phyloP scores from a whole-genome alignment of 2,888 invertebrate genomes.

The Tridacna gigas region DNA sequence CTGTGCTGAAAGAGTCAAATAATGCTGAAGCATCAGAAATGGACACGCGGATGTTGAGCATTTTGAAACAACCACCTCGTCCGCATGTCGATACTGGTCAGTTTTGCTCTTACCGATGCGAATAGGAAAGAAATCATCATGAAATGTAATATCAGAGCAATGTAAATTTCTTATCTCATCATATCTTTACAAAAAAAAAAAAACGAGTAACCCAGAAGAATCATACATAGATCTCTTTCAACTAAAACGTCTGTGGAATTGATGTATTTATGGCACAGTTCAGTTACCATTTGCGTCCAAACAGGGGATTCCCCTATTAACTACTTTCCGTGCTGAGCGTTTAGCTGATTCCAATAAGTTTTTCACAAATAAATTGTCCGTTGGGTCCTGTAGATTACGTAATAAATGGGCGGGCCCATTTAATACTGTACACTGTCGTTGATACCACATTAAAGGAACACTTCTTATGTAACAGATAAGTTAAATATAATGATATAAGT shows the following conservation, averaged over 20 bases:
- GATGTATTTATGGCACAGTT: not conserved
- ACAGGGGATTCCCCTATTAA: not conserved
- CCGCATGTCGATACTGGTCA: not conserved
- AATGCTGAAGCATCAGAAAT: conserved; percentile 37
- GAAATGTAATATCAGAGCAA: conserved; percentile 3
- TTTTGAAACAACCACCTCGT: conserved; percentile 29
- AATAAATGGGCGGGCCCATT: conserved; percentile 12
- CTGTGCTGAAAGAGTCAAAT: conserved; percentile 26
- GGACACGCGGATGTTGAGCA: conserved; percentile 48
- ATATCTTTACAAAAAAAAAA: conserved; percentile 43
- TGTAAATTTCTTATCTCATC: not conserved
- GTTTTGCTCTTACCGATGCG: not conserved
- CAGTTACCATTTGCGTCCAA: not conserved
- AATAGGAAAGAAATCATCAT: not conserved
- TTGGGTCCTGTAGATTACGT: not conserved
- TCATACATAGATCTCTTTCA: conserved; percentile 50
- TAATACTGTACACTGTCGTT: conserved; percentile 15
- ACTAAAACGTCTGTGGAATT: conserved; percentile 25
- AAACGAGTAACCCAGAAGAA: conserved; percentile 35
- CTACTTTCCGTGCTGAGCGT: not conserved
- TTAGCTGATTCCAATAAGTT: not conserved
- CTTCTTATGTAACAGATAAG: conserved; percentile 40
- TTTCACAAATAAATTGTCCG: conserved; percentile 3
- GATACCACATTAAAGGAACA: conserved; percentile 40
- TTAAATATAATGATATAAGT: conserved; percentile 41